Conservation (phyloP, 2,113 vertebrate genomes). For the Sceloporus undulatus region DNA sequence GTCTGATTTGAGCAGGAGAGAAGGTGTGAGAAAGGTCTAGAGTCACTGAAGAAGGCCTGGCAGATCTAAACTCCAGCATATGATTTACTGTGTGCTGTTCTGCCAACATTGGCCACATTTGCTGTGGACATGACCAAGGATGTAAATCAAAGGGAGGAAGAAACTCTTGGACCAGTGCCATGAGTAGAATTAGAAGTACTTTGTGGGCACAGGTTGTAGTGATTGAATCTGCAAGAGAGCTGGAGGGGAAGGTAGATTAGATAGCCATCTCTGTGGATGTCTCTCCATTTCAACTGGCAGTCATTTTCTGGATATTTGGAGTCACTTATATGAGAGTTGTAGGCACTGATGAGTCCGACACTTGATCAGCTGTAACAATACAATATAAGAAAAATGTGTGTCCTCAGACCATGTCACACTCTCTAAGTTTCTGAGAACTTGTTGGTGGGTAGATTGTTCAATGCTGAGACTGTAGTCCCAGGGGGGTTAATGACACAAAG, state of each 20-base stretch:
- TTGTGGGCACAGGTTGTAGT: background rate
- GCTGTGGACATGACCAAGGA: background rate
- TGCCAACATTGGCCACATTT: background rate
- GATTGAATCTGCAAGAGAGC: background rate
- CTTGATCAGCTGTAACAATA: background rate
- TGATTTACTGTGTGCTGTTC: conserved; percentile 34
- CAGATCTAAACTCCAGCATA: background rate
- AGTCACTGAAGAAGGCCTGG: background rate
- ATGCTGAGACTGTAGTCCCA: background rate
- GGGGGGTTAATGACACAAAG: background rate
- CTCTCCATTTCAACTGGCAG: background rate
- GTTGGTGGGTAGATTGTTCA: too few relatives aligned
- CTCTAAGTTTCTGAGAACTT: background rate
- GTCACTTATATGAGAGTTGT: background rate
- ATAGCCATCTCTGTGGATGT: background rate
- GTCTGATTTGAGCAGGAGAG: background rate
- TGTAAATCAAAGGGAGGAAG: conserved; percentile 18
- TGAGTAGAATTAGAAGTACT: conserved; percentile 34
- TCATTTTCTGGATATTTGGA: background rate
- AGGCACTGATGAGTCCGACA: background rate
- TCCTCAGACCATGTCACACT: background rate
- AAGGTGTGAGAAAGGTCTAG: background rate
- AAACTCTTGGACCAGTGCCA: conserved; percentile 5
- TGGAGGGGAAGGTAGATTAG: background rate
- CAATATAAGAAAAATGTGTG: background rate